Evolutionary conservation across 2,888 invertebrate genomes (phyloP).

Genomic region (Cacoxenus indagator): DNA sequence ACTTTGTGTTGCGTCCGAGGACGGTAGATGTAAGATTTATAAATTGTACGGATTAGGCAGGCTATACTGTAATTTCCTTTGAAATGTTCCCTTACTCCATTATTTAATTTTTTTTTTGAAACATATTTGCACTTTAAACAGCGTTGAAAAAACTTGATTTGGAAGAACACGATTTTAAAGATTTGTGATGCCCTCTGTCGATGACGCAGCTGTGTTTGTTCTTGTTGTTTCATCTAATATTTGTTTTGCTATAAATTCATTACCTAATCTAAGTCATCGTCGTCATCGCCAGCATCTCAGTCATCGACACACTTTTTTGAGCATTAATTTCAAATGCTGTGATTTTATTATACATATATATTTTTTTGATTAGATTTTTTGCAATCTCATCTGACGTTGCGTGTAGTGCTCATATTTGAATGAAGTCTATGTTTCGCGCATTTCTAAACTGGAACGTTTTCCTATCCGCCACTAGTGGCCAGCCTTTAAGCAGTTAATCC

Average conservation of each 20-base stretch:
- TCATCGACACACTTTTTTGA: too few relatives aligned
- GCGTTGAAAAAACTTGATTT: background rate
- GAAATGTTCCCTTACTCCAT: background rate
- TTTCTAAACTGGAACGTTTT: too few relatives aligned
- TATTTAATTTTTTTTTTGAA: background rate
- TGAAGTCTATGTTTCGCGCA: too few relatives aligned
- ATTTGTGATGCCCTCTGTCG: background rate
- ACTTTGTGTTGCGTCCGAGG: too few relatives aligned
- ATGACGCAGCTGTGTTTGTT: background rate
- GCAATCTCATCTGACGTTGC: too few relatives aligned
- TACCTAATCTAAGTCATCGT: background rate
- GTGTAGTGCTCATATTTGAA: too few relatives aligned
- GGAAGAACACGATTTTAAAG: background rate
- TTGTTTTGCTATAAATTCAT: background rate
- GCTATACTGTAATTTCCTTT: background rate
- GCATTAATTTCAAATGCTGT: background rate
- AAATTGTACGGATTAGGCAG: too few relatives aligned
- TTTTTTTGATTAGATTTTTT: too few relatives aligned
- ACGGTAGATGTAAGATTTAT: too few relatives aligned
- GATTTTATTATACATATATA: background rate
- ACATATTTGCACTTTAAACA: background rate
- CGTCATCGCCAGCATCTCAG: background rate
- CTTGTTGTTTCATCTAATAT: background rate
- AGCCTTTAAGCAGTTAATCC: too few relatives aligned
- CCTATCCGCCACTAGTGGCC: too few relatives aligned